Base-by-base conservation (phyloP, 2,113 vertebrate species). In the Bujurquina vittata region DNA sequence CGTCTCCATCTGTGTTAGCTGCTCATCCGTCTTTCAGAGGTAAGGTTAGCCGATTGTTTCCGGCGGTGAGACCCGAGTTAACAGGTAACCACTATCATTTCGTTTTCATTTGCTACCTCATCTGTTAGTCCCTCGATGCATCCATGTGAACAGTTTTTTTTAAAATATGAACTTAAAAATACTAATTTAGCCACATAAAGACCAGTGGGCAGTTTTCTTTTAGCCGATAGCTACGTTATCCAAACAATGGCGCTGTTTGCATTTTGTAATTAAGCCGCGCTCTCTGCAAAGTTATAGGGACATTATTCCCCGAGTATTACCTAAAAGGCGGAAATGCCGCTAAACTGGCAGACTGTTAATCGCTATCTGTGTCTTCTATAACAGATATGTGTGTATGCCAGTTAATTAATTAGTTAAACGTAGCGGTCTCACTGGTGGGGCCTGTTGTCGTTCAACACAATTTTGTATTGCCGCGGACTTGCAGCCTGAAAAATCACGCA, bases 231-330 rank as follows among this genome's bases (percentile, higher is more conserved):
- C 9, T 43, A 11, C 4, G 52, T 62, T 80, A 82, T 55, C 81
- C 84, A 82, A 90, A 92, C 84, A 92, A 88, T 57, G 20, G 74
- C 65, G 69, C 63, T 86, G 67, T 82, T 84, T 8, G 78, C 57
- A 1, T 22, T 80, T 83, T 83, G 23, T 33, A 84, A 46, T 22
- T 81, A 40, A n/a, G 84, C 87, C 91, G 92, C 92, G 14, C 69
- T 26, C 15, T 31, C 0, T 14, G 1, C 0, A 10, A 20, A 2
- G 1, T 0, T 0, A 0, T 0, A 0, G 22, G 0, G 0, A 4
- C 0, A 0, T 0, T 2, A 0, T 10, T 3, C 58, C 90, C 87
- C 23, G 37, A 3, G n/a, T 23, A 2, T 0, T 0, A 29, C 1
- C 55, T 89, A 10, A 15, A 87, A 88, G 90, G 85, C 26, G 62